Evolutionary conservation across 2,888 invertebrate species (phyloP).

Genomic region (Neoaliturus tenellus): DNA sequence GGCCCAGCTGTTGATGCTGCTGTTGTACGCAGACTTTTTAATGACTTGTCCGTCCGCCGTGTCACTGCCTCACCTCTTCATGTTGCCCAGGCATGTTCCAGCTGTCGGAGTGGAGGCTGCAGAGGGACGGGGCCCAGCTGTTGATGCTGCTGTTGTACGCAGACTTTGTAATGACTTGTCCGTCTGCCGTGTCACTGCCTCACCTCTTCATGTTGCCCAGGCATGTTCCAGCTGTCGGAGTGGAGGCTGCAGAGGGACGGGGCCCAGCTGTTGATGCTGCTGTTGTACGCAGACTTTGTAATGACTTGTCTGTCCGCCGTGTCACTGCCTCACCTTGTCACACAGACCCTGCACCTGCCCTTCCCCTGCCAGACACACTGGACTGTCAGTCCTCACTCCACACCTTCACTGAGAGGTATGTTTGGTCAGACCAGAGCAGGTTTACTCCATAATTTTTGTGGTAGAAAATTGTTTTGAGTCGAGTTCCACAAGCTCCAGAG

Average conservation of each 20-base stretch:
- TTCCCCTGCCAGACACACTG: constrained; percentile 74
- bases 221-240: constrained; percentile 75
- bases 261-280: constrained; percentile 73
- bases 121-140: constrained; percentile 74
- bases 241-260: constrained; percentile 74
- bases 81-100: constrained; percentile 76
- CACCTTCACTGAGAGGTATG: constrained; percentile 70
- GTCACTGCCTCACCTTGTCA: constrained; percentile 74
- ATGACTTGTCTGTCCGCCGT: constrained; percentile 70
- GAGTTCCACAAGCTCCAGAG: too few relatives aligned
- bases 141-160: constrained; percentile 74
- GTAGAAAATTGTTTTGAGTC: too few relatives aligned
- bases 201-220: too few relatives aligned
- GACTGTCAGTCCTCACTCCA: constrained; percentile 72
- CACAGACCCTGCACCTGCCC: constrained; percentile 73
- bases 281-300: constrained; percentile 74
- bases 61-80: constrained; percentile 74
- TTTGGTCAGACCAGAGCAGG: too few relatives aligned
- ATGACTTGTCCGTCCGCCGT: constrained; percentile 70
- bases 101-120: constrained; percentile 74
- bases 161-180: constrained; percentile 71
- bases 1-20: constrained; percentile 74
- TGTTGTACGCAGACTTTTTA: constrained; percentile 74
- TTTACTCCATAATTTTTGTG: too few relatives aligned
- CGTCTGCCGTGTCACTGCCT: constrained; percentile 73